phyloP scores from a whole-genome alignment of 2,888 invertebrate species.

The Thera obeliscata region DNA sequence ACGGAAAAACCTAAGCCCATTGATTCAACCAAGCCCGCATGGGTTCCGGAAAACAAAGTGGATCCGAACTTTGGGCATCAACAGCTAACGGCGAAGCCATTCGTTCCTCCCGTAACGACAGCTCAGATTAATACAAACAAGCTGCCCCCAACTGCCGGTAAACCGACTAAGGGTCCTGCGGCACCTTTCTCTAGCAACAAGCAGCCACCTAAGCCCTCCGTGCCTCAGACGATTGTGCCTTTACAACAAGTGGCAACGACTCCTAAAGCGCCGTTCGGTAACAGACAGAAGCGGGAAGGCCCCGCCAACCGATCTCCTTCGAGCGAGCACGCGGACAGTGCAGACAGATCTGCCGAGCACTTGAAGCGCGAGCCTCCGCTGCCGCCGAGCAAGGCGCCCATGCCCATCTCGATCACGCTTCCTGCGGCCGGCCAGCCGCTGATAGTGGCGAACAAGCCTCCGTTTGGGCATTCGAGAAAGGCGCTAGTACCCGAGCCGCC shows the following conservation, averaged over 20 bases:
- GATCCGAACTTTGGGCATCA: conserved; percentile 43
- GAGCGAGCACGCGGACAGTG: conserved; percentile 60
- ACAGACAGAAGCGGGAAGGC: conserved; percentile 76
- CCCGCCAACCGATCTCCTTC: conserved; percentile 70
- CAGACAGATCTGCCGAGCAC: conserved; percentile 61
- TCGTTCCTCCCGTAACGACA: conserved; percentile 58
- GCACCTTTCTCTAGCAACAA: conserved; percentile 78
- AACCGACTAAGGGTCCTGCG: conserved; percentile 70
- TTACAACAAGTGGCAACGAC: conserved; percentile 75
- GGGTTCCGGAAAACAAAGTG: conserved; percentile 62
- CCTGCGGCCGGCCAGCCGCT: conserved; percentile 73
- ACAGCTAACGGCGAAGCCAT: conserved; percentile 57
- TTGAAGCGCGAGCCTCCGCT: conserved; percentile 69
- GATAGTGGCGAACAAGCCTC: conserved; percentile 79
- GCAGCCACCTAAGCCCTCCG: conserved; percentile 72
- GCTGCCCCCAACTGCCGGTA: conserved; percentile 60
- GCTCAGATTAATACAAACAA: conserved; percentile 59
- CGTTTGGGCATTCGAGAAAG: conserved; percentile 76
- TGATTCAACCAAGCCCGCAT: conserved; percentile 67
- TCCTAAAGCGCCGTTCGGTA: conserved; percentile 77
- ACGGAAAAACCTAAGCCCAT: conserved; percentile 64
- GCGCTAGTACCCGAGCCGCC: conserved; percentile 63
- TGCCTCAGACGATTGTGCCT: conserved; percentile 74
- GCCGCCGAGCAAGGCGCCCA: conserved; percentile 77
- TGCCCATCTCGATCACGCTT: conserved; percentile 80